A percentile compares a stretch with the other conserved stretches of the same genome.
phyloP scores from a whole-genome alignment of 1,140 invertebrate genomes.

The Nasonia giraulti region DNA sequence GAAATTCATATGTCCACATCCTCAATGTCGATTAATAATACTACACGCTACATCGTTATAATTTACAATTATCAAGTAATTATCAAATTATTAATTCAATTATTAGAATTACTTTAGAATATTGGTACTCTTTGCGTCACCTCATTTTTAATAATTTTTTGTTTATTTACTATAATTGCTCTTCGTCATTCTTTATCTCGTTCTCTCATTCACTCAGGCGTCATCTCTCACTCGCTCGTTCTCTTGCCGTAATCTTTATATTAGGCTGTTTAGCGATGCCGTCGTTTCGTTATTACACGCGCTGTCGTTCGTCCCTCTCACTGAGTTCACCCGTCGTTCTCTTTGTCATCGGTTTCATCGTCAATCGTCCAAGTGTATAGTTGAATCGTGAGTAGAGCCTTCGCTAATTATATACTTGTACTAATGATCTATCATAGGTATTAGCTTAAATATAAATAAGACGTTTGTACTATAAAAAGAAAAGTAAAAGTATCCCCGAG shows the following conservation, averaged over 20 bases:
- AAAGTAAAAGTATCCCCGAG: slow-evolving; percentile 60
- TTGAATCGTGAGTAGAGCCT: slow-evolving; percentile 74
- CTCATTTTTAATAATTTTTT: slow-evolving; percentile 42
- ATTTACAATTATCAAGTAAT: slow-evolving; percentile 74
- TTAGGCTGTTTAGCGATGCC: not conserved
- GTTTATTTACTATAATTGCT: slow-evolving; percentile 46
- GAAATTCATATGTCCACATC: slow-evolving; percentile 27
- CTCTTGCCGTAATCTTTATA: not conserved
- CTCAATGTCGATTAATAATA: slow-evolving; percentile 59
- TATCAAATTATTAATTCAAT: slow-evolving; percentile 75
- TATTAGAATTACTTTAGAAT: slow-evolving; percentile 76
- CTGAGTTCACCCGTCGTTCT: too few relatives aligned
- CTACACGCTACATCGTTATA: slow-evolving; percentile 71
- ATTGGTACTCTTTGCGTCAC: slow-evolving; percentile 69
- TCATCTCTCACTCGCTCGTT: slow-evolving; percentile 43
- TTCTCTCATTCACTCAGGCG: slow-evolving; percentile 45
- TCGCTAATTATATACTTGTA: slow-evolving; percentile 65
- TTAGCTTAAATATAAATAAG: slow-evolving; percentile 70
- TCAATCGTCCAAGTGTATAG: slow-evolving; percentile 64
- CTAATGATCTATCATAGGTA: slow-evolving; percentile 59
- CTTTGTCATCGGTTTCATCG: slow-evolving; percentile 21
- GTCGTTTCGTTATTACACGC: too few relatives aligned
- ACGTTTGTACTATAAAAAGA: slow-evolving; percentile 73
- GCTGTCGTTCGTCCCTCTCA: too few relatives aligned
- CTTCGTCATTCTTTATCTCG: slow-evolving; percentile 51